phyloP scores from a whole-genome alignment of 1,140 invertebrate genomes.

The Solen grandis region DNA sequence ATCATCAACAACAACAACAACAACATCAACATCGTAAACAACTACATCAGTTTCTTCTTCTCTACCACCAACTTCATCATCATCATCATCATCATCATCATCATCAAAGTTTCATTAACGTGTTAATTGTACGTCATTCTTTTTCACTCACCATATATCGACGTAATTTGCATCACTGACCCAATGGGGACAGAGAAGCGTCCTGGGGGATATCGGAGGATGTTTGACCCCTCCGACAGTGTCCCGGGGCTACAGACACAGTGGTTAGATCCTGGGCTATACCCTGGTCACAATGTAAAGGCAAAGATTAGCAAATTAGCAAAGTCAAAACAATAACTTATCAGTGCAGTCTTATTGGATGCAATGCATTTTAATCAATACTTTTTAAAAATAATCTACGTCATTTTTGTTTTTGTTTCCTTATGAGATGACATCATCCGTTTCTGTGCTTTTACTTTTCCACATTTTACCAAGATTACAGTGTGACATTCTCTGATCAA shows the following conservation, averaged over 20 bases:
- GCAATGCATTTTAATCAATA: not conserved
- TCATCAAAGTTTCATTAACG: conserved; percentile 1
- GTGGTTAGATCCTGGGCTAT: conserved; percentile 13
- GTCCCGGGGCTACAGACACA: conserved; percentile 33
- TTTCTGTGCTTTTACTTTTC: too few species aligned
- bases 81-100: conserved; percentile 6
- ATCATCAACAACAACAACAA: not conserved
- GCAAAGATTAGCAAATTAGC: not conserved
- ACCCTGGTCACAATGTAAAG: conserved; percentile 15
- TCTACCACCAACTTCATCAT: not conserved
- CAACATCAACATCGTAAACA: not conserved
- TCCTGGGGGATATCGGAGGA: conserved; percentile 19
- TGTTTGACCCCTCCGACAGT: conserved; percentile 25
- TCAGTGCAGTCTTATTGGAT: not conserved
- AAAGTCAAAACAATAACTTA: not conserved
- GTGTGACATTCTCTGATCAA: too few species aligned
- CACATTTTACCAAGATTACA: too few species aligned
- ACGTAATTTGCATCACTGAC: not conserved
- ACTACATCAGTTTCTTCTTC: not conserved
- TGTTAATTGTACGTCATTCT: too few species aligned
- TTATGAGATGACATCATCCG: too few species aligned
- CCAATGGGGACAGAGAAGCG: not conserved
- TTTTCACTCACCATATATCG: not conserved
- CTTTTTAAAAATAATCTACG: not conserved
- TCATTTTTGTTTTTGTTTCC: not conserved